Conservation (phyloP, 2,888 invertebrate genomes). For the Drosophila prolongata region DNA sequence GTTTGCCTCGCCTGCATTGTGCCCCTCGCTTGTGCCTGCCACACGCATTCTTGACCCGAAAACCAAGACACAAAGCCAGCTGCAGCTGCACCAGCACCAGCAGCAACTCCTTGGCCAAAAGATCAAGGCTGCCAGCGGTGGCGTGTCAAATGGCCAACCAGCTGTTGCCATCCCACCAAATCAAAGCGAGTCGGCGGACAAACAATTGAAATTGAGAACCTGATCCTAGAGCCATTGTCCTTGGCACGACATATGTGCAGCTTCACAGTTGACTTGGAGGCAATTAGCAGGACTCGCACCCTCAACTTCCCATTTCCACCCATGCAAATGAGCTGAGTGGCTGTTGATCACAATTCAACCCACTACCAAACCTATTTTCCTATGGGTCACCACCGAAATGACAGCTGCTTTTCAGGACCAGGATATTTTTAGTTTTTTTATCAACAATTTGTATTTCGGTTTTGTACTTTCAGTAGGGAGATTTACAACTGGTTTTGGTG, state of each 20-base stretch:
- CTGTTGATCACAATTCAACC: conserved; percentile 24
- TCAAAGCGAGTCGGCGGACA: conserved; percentile 62
- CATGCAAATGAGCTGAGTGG: conserved; percentile 36
- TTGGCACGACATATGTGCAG: conserved; percentile 62
- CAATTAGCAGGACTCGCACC: conserved; percentile 64
- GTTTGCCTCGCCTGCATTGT: conserved; percentile 53
- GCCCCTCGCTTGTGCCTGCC: conserved; percentile 69
- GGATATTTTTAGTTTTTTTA: conserved; percentile 3
- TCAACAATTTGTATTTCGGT: conserved; percentile 27
- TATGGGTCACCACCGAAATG: conserved; percentile 1
- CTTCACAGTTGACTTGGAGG: conserved; percentile 65
- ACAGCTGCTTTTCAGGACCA: conserved; percentile 21
- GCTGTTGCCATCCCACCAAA: conserved; percentile 64
- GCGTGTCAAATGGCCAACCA: conserved; percentile 71
- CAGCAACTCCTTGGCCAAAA: conserved; percentile 56
- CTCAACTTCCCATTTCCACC: conserved; percentile 30
- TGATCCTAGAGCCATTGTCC: conserved; percentile 22
- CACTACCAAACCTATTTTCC: conserved; percentile 19
- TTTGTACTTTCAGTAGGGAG: neutral
- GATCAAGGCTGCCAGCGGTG: conserved; percentile 53
- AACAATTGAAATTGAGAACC: conserved; percentile 62
- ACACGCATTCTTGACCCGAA: conserved; percentile 74
- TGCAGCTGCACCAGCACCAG: conserved; percentile 23
- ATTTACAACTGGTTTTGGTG: neutral
- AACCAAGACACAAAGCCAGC: conserved; percentile 41